Evolutionary conservation across 2,113 vertebrate genomes (phyloP).

Genomic region (Hyla sarda): DNA sequence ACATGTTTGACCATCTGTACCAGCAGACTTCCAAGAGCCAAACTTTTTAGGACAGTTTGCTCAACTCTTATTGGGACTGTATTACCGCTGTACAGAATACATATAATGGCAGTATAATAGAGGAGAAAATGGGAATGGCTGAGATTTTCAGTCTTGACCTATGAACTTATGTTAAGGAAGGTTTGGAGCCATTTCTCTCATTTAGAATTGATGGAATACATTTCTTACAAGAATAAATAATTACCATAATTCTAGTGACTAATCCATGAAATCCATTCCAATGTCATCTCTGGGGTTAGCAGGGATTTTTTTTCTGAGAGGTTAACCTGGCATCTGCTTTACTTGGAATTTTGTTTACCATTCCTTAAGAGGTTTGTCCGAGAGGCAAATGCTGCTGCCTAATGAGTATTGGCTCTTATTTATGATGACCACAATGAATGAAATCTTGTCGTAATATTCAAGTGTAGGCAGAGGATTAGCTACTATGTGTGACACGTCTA

Average conservation of each 20-base stretch:
- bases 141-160: background rate
- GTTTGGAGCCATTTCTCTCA: background rate
- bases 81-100: no score
- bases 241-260: background rate
- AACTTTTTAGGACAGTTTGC: no score
- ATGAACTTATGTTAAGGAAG: background rate
- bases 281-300: background rate
- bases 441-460: background rate
- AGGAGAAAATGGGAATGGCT: no score
- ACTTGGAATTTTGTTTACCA: background rate
- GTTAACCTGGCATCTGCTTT: constrained; percentile 5
- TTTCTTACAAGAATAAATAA: constrained; percentile 11
- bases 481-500: background rate
- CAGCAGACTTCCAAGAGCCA: no score
- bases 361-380: background rate
- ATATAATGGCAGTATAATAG: no score
- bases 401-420: background rate
- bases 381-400: background rate
- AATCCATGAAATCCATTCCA: background rate
- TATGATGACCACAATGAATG: background rate
- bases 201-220: background rate
- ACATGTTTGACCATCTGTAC: no score
- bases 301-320: background rate
- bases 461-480: background rate
- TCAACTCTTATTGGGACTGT: no score